Base-by-base conservation (phyloP, 2,888 invertebrate species). In the Microctonus hyperodae region DNA sequence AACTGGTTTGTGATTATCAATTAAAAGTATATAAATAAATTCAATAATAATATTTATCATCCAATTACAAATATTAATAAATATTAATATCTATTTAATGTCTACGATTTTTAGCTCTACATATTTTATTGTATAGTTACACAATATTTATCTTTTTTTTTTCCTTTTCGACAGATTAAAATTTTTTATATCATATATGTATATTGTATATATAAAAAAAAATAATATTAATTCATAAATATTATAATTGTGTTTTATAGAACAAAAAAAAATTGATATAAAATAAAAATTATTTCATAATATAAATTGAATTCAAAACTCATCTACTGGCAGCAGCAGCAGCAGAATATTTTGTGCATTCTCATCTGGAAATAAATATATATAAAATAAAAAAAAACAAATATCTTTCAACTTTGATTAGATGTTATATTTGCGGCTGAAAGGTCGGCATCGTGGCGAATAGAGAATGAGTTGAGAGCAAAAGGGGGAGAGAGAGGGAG, bases 341-440 rank as follows among this genome's bases (percentile, higher is more conserved):
- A 44, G 16, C 9, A 20, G n/a, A 44, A 20, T 20, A 59, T 44
- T 37, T 25, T 20, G 13, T 59, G 44, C 59, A 59, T 59, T 59
- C 44, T 44, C 44, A 44, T 28, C 40, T 50, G 22, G 35, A 51
- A 61, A 50, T 16, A 20, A 61, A 31, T 48, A 33, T 33, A 61
- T n/a, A n/a, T n/a, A n/a, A n/a, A n/a, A n/a, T n/a, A n/a, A n/a
- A 51, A 31, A 35, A 31, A 44, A 44, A 44, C 44, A 44, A 44
- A 44, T 44, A 44, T 44, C 48, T 61, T 37, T 51, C 50, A 50
- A 33, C 23, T 61, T 61, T 61, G 61, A 61, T 61, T 61, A 61
- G 61, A 61, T 13, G 35, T 51, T 51, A 25, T n/a, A 61, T 59
- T 59, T 44, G 59, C 59, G 44, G 44, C 44, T 25, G 59, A 48